Percentiles rank a stretch among this genome's conserved stretches.
phyloP scores from a whole-genome alignment of 1,140 invertebrate genomes.

The Cydia splendana region DNA sequence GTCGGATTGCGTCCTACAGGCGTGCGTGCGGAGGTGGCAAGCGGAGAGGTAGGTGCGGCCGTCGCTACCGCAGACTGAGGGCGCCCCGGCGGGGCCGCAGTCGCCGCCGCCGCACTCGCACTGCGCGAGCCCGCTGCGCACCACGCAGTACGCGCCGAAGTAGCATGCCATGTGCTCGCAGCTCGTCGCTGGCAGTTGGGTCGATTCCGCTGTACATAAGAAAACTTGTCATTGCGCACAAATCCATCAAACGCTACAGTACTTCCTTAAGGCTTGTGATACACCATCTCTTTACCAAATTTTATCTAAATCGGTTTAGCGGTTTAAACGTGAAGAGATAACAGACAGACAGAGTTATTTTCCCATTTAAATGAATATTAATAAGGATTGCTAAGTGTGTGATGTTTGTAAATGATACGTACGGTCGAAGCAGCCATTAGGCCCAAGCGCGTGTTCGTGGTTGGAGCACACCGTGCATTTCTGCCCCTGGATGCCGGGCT shows the following conservation, averaged over 20 bases:
- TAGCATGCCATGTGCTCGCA: conserved; percentile 90
- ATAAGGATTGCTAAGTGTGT: too few species aligned
- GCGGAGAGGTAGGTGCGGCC: conserved; percentile 88
- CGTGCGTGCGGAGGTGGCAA: conserved; percentile 86
- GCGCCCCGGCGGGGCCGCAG: conserved; percentile 79
- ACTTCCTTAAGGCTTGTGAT: background rate
- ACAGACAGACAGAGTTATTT: too few species aligned
- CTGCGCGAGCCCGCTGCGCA: conserved; percentile 84
- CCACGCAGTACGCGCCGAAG: conserved; percentile 90
- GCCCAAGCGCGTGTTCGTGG: conserved; percentile 87
- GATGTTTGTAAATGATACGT: conserved; percentile 48
- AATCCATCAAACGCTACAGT: background rate
- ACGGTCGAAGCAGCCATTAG: conserved; percentile 89
- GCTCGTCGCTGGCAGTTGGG: conserved; percentile 82
- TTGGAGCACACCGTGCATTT: conserved; percentile 92
- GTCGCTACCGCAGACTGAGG: conserved; percentile 88
- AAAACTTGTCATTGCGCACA: too few species aligned
- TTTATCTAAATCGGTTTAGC: too few species aligned
- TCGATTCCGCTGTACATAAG: conserved; percentile 81
- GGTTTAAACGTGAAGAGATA: too few species aligned
- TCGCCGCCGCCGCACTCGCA: conserved; percentile 84
- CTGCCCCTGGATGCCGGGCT: conserved; percentile 92
- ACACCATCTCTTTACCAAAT: too few species aligned
- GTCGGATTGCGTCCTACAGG: conserved; percentile 89
- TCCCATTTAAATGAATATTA: too few species aligned